Conservation (phyloP, 2,888 invertebrate species). For the Leptinotarsa rubiginosa region DNA sequence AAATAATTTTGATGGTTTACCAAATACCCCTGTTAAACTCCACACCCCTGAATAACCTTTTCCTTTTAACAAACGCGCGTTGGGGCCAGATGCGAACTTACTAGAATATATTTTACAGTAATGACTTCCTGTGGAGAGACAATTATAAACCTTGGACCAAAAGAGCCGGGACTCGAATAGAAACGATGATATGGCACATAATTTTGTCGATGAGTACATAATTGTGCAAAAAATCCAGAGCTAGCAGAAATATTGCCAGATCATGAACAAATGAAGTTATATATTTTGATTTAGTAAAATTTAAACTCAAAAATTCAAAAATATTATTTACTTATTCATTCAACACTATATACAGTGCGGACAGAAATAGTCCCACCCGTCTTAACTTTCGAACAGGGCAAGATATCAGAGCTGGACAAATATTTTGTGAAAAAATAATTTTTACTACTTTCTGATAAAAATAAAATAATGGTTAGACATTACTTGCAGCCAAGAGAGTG, state of each 20-base stretch:
- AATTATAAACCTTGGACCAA: constrained; percentile 54
- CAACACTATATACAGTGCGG: too few species aligned
- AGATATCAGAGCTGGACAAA: too few species aligned
- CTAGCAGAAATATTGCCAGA: not conserved
- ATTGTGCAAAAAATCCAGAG: constrained; percentile 26
- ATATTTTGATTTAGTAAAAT: not conserved
- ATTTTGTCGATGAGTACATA: constrained; percentile 36
- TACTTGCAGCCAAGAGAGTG: too few species aligned
- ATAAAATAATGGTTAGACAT: too few species aligned
- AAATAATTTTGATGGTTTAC: too few species aligned
- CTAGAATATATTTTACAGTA: constrained; percentile 58
- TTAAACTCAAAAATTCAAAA: too few species aligned
- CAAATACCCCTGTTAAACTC: not conserved
- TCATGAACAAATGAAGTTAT: not conserved
- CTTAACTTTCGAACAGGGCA: too few species aligned
- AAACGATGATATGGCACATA: constrained; percentile 57
- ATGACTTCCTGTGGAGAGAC: constrained; percentile 61
- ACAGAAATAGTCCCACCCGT: too few species aligned
- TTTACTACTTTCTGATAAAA: too few species aligned
- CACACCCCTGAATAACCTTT: constrained; percentile 25
- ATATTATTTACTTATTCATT: too few species aligned
- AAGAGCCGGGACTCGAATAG: constrained; percentile 47
- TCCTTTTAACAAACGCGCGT: constrained; percentile 47
- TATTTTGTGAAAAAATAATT: too few species aligned
- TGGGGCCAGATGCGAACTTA: constrained; percentile 56